Evolutionary conservation across 2,113 vertebrate species (phyloP).

Genomic region (Amblyornis subalaris): DNA sequence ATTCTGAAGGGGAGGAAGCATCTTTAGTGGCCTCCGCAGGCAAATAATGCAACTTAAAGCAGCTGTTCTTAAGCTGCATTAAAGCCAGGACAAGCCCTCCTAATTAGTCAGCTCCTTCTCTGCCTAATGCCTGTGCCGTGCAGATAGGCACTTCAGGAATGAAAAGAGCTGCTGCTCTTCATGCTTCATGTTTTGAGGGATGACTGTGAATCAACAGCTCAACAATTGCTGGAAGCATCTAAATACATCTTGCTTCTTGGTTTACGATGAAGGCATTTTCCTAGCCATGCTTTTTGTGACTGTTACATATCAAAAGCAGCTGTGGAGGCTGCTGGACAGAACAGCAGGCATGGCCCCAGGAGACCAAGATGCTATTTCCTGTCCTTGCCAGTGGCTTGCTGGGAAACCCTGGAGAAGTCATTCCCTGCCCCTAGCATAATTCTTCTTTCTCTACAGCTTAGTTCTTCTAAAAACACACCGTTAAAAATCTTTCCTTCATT

Average conservation of each 20-base stretch:
- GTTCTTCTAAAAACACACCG: not conserved
- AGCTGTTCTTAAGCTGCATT: conserved; percentile 4
- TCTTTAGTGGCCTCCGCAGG: not conserved
- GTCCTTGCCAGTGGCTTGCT: not conserved
- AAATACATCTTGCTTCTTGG: not conserved
- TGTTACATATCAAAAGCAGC: not conserved
- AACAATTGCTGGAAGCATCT: not conserved
- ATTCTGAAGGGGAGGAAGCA: not conserved
- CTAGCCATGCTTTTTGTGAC: not conserved
- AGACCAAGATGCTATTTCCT: not conserved
- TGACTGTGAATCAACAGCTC: not conserved
- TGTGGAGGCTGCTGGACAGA: not conserved
- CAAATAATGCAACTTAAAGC: not conserved
- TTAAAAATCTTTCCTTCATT: not conserved
- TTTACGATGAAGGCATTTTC: not conserved
- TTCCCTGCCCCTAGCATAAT: not conserved
- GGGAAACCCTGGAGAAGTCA: not conserved
- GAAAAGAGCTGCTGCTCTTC: not conserved
- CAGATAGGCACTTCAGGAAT: not conserved
- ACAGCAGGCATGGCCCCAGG: not conserved
- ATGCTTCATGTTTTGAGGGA: not conserved
- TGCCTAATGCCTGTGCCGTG: not conserved
- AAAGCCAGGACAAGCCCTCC: not conserved
- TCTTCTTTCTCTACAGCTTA: not conserved
- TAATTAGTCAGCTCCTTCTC: conserved; percentile 1